Percentiles rank a stretch among this genome's conserved stretches.
Evolutionary conservation across 2,797 vertebrate genomes (phyloP).

Genomic region (Sebastes jordani): DNA sequence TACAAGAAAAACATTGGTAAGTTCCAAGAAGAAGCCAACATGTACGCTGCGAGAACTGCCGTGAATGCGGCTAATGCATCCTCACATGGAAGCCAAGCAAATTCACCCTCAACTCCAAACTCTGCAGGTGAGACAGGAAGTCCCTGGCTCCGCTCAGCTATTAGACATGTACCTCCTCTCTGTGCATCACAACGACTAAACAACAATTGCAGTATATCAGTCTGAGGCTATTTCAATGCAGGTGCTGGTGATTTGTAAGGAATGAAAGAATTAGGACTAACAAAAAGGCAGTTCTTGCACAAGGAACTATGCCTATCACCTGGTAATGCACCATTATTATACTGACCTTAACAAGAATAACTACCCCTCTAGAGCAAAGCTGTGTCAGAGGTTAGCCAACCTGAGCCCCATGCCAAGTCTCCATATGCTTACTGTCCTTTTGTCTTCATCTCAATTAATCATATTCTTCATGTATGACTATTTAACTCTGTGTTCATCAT

Average conservation of each 20-base stretch:
- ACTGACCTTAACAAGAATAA: slow-evolving; percentile 19
- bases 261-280: slow-evolving; percentile 21
- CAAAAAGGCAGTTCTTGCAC: slow-evolving; percentile 24
- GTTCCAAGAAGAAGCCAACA: slow-evolving; percentile 99
- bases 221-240: slow-evolving; percentile 40
- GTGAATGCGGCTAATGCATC: slow-evolving; percentile 97
- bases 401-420: slow-evolving; percentile 72
- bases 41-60: slow-evolving; percentile 99
- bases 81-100: slow-evolving; percentile 98
- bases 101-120: slow-evolving; percentile 99
- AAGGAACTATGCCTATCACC: slow-evolving; percentile 21
- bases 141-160: slow-evolving; percentile 69
- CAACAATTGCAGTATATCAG: slow-evolving; percentile 8
- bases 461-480: slow-evolving; percentile 37
- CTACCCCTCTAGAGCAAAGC: slow-evolving; percentile 7
- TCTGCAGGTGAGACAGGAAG: slow-evolving; percentile 94
- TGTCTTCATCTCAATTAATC: slow-evolving; percentile 52
- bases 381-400: slow-evolving; percentile 55
- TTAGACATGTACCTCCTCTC: slow-evolving; percentile 62
- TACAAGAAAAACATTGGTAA: slow-evolving; percentile 99
- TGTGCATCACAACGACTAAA: slow-evolving; percentile 51
- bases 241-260: slow-evolving; percentile 41
- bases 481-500: slow-evolving; percentile 28
- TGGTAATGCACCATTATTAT: slow-evolving; percentile 24
- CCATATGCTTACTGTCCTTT: slow-evolving; percentile 52